Evolutionary conservation across 2,888 invertebrate species (phyloP).

Genomic region (Tenthredo notha): DNA sequence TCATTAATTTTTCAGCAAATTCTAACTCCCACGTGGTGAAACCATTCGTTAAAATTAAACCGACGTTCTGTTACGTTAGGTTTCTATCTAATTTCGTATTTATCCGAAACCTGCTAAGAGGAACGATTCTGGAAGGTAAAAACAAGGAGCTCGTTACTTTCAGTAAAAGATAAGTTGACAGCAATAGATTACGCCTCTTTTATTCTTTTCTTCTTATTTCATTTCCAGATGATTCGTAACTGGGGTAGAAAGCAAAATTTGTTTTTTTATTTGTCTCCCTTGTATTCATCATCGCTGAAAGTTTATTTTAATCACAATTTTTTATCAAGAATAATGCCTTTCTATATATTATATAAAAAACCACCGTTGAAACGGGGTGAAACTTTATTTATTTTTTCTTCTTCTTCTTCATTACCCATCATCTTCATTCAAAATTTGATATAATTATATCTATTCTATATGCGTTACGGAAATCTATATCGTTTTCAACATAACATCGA

Average conservation of each 20-base stretch:
- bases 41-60: constrained; percentile 28
- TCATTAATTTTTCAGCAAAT: constrained; percentile 41
- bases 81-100: constrained; percentile 4
- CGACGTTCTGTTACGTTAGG: constrained; percentile 7
- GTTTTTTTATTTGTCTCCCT: not conserved
- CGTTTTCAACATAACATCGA: not conserved
- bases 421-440: too few relatives aligned
- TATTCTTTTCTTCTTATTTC: not conserved
- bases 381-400: not conserved
- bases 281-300: not conserved
- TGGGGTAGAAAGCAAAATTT: not conserved
- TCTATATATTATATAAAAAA: not conserved
- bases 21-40: not conserved
- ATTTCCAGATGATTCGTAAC: not conserved
- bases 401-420: not conserved
- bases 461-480: not conserved
- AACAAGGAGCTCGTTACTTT: constrained; percentile 15
- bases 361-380: not conserved
- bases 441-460: not conserved
- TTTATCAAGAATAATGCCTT: not conserved
- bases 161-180: constrained; percentile 1
- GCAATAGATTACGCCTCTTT: constrained; percentile 22
- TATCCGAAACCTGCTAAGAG: not conserved
- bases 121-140: not conserved
- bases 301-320: constrained; percentile 14